Conservation (phyloP, 2,797 vertebrate species). For the Aviceda leuphotes region DNA sequence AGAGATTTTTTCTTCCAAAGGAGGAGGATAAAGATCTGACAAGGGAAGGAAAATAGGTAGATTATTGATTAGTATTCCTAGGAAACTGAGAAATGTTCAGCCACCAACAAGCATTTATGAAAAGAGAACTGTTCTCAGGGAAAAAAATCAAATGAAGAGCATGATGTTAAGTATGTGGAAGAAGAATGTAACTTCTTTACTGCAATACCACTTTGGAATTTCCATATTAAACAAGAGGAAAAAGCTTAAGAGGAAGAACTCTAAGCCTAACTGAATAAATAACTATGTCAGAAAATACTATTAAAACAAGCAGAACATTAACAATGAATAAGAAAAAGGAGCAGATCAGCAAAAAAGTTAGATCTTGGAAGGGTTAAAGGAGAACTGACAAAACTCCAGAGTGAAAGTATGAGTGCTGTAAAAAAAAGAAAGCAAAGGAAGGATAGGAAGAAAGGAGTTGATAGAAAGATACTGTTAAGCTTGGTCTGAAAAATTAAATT, state of each 20-base stretch:
- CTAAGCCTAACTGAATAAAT: background rate
- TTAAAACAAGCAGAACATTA: slow-evolving; percentile 6
- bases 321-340: background rate
- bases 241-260: background rate
- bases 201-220: background rate
- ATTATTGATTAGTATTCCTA: background rate
- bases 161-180: background rate
- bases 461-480: background rate
- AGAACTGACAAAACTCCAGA: background rate
- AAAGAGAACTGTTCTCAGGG: background rate
- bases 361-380: background rate
- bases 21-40: background rate
- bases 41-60: background rate
- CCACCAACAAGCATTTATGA: background rate
- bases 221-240: background rate
- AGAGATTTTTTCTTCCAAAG: background rate
- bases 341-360: background rate
- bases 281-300: background rate
- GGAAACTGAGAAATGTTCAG: background rate
- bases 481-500: background rate
- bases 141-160: background rate
- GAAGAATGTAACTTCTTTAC: background rate
- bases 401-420: background rate
- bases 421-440: background rate
- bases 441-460: background rate